Base-by-base conservation (phyloP, 2,888 invertebrate genomes). In the Busseola fusca region DNA sequence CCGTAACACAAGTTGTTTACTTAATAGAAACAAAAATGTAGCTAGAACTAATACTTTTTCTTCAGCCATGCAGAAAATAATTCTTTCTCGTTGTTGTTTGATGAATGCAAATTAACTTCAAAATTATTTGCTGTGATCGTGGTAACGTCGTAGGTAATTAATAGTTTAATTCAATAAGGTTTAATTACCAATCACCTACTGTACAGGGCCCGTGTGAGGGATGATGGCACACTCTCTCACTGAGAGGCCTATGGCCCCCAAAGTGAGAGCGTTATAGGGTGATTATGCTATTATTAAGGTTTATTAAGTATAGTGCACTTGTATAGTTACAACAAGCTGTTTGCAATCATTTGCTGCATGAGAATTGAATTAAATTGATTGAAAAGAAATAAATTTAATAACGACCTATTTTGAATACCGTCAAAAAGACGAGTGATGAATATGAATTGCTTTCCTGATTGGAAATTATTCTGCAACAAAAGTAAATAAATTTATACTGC, bases 401-500 rank as follows among this genome's bases (percentile, higher is more conserved):
- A 21, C 2, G 14, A 40, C 10, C 7, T 3, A 7, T 34, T 64
- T 50, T 14, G 25, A 25, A 48, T 62, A 30, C n/a, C 37, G 18
- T 18, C 25, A 37, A 25, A 6, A 64, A 14, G 16, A 14, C 7
- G 12, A n/a, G 21, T 30, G 7, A 5, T 3, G 12, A 30, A 27
- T 27, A 21, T 37, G 18, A 27, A 27, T 64, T 40, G 18, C 4
- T 21, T 27, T 52, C 25, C 14, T 25, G 25, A 25, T 25, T 25
- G 52, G 25, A 52, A 14, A 52, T 52, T 52, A 52, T 52, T 52
- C 14, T 25, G 52, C 56, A 21, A 9, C 56, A 21, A 9, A 56
- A 27, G 14, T 40, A 54, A 64, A 52, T 64, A 56, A 27, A 54
- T 54, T 63, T n/a, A 50, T 50, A 18, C 63, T 25, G 50, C 25